Evolutionary conservation across 2,888 invertebrate species (phyloP).

Genomic region (Meteorus colon): DNA sequence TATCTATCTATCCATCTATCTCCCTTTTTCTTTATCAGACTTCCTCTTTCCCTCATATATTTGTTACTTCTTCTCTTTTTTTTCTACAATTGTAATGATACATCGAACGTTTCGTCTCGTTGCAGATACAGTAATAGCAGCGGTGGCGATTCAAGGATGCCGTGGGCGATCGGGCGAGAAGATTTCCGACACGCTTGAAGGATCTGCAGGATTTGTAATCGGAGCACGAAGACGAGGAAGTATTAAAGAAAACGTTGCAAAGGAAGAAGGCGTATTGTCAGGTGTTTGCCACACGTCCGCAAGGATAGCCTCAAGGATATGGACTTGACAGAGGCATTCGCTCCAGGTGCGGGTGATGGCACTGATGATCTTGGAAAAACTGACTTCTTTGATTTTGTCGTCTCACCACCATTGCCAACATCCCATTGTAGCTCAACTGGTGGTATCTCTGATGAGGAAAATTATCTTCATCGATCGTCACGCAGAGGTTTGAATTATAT

Average conservation of each 20-base stretch:
- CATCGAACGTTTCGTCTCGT: slow-evolving; percentile 37
- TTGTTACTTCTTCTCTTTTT: slow-evolving; percentile 7
- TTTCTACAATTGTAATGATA: slow-evolving; percentile 29
- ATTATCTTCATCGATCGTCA: slow-evolving; percentile 74
- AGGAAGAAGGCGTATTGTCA: background rate
- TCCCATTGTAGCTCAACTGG: slow-evolving; percentile 62
- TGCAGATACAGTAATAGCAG: slow-evolving; percentile 46
- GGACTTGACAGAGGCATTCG: slow-evolving; percentile 88
- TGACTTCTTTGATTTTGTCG: slow-evolving; percentile 92
- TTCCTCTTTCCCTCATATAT: background rate
- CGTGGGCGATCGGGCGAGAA: slow-evolving; percentile 58
- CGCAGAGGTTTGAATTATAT: slow-evolving; percentile 65
- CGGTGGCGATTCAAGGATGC: slow-evolving; percentile 57
- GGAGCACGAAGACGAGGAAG: slow-evolving; percentile 29
- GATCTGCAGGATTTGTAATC: slow-evolving; percentile 34
- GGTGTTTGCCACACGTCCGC: background rate
- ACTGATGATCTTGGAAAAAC: slow-evolving; percentile 86
- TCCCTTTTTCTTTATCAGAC: background rate
- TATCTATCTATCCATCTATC: background rate
- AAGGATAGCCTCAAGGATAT: slow-evolving; percentile 71
- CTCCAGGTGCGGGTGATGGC: slow-evolving; percentile 72
- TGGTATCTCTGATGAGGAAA: slow-evolving; percentile 81
- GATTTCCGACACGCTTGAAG: slow-evolving; percentile 54
- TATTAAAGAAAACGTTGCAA: slow-evolving; percentile 5
- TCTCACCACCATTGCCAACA: slow-evolving; percentile 77